Percentiles rank a stretch among this genome's conserved stretches.
phyloP scores from a whole-genome alignment of 2,113 vertebrate species.

The Okapia johnstoni region DNA sequence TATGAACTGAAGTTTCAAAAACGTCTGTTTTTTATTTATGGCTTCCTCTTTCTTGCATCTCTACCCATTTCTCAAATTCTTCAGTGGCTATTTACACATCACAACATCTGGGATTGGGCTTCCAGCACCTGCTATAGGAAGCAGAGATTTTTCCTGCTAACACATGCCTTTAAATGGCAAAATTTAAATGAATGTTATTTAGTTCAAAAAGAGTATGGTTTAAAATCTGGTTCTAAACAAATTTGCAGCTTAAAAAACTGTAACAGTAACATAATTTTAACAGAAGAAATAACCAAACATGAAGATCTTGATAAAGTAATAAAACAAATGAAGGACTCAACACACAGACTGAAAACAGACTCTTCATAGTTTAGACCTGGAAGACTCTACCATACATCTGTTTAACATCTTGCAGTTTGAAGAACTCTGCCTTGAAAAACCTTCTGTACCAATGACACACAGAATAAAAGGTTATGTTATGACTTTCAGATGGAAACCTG shows the following conservation, averaged over 20 bases:
- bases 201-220: constrained; percentile 40
- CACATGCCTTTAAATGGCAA: constrained; percentile 49
- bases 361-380: constrained; percentile 78
- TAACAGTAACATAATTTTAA: constrained; percentile 32
- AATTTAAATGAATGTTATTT: constrained; percentile 35
- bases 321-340: constrained; percentile 62
- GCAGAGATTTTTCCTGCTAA: constrained; percentile 34
- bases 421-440: constrained; percentile 80
- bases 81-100: constrained; percentile 65
- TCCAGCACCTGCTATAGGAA: constrained; percentile 71
- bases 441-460: constrained; percentile 78
- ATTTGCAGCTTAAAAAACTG: constrained; percentile 15
- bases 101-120: constrained; percentile 63
- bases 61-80: constrained; percentile 63
- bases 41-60: constrained; percentile 49
- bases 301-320: constrained; percentile 72
- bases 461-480: constrained; percentile 82
- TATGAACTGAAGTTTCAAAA: constrained; percentile 54
- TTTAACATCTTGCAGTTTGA: constrained; percentile 82
- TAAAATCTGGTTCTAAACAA: constrained; percentile 40
- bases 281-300: constrained; percentile 66
- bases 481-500: constrained; percentile 84
- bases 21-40: constrained; percentile 60
- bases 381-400: constrained; percentile 79
- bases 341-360: constrained; percentile 74